phyloP scores from a whole-genome alignment of 2,888 invertebrate genomes.

The Metallyticus violacea region DNA sequence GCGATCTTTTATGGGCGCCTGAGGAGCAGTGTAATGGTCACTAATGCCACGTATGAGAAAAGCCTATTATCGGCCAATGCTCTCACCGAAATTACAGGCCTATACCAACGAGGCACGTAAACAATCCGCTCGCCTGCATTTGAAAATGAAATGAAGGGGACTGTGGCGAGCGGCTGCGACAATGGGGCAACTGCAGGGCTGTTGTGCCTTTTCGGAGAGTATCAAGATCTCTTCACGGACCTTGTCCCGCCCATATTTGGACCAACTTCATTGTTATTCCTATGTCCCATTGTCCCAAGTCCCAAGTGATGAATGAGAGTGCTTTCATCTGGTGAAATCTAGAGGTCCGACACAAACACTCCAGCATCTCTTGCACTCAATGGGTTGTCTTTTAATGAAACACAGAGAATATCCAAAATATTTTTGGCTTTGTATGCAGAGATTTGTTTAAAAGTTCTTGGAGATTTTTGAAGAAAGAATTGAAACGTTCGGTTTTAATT shows the following conservation, averaged over 20 bases:
- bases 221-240: not conserved
- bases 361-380: too few relatives aligned
- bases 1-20: not conserved
- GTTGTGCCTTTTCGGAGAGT: not conserved
- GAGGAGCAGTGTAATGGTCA: not conserved
- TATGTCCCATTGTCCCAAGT: not conserved
- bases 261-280: not conserved
- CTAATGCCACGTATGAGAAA: not conserved
- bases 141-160: not conserved
- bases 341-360: not conserved
- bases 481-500: too few relatives aligned
- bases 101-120: too few relatives aligned
- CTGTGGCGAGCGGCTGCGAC: not conserved
- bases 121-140: not conserved
- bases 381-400: too few relatives aligned
- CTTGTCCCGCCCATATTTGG: not conserved
- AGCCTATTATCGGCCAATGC: not conserved
- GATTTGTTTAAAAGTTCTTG: too few relatives aligned
- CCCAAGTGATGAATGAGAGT: not conserved
- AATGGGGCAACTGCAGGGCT: not conserved
- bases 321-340: not conserved
- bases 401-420: too few relatives aligned
- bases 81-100: not conserved
- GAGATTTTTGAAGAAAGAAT: too few relatives aligned
- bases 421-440: too few relatives aligned